phyloP scores from a whole-genome alignment of 2,888 invertebrate species.

The Notodonta ziczac region DNA sequence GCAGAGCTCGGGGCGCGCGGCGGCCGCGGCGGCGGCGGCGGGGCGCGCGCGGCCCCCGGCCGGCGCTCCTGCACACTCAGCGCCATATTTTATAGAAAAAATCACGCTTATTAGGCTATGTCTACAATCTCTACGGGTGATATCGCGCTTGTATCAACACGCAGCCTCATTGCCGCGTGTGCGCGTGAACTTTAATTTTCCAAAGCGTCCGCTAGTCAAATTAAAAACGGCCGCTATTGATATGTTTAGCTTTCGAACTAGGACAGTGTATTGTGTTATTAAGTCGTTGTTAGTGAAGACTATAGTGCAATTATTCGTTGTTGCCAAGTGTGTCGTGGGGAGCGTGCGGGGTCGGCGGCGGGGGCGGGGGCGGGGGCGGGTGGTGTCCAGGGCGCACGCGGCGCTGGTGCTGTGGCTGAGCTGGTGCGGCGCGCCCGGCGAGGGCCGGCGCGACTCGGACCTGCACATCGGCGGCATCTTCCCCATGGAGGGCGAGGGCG shows the following conservation, averaged over 20 bases:
- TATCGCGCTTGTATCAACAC: constrained; percentile 63
- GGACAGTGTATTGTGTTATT: constrained; percentile 71
- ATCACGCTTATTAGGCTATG: constrained; percentile 81
- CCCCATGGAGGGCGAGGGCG: constrained; percentile 97
- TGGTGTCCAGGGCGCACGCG: constrained; percentile 46
- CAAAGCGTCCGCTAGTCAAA: constrained; percentile 82
- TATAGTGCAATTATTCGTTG: constrained; percentile 81
- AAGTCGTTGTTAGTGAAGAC: constrained; percentile 76
- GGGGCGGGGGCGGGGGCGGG: constrained; percentile 30
- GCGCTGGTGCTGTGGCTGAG: constrained; percentile 67
- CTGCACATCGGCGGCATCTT: constrained; percentile 99
- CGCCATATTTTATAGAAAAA: constrained; percentile 66
- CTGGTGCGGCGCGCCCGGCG: constrained; percentile 62
- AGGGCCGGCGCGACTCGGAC: constrained; percentile 86
- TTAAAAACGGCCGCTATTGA: constrained; percentile 71
- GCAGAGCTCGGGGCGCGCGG: constrained; percentile 65
- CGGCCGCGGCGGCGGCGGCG: constrained; percentile 51
- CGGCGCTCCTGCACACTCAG: constrained; percentile 55
- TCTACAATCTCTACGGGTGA: constrained; percentile 71
- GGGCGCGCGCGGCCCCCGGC: constrained; percentile 55
- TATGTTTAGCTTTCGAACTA: constrained; percentile 75
- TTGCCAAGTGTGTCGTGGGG: constrained; percentile 74
- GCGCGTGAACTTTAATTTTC: constrained; percentile 74
- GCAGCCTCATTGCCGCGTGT: constrained; percentile 58
- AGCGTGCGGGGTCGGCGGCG: constrained; percentile 41